Conservation (phyloP, 2,888 invertebrate species). For the Cephonodes hylas region DNA sequence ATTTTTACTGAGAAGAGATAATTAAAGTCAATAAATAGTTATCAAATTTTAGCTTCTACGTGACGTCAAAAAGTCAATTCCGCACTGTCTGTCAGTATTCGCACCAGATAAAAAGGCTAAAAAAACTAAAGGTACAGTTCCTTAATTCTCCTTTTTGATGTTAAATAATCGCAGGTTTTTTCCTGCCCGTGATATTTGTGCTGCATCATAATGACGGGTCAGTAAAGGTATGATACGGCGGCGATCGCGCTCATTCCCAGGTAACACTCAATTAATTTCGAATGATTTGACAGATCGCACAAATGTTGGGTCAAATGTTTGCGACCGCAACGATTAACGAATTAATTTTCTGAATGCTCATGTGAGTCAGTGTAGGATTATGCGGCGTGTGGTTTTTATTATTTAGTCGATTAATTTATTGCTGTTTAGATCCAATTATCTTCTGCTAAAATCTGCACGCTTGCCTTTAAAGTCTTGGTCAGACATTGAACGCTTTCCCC, state of each 20-base stretch:
- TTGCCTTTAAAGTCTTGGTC: too few species aligned
- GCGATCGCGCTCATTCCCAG: conserved; percentile 52
- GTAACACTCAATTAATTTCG: conserved; percentile 71
- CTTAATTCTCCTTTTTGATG: conserved; percentile 25
- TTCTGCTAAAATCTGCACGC: too few species aligned
- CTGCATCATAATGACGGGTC: conserved; percentile 69
- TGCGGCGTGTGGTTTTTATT: neutral
- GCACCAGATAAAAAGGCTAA: neutral
- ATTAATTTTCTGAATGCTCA: conserved; percentile 14
- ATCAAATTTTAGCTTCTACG: too few species aligned
- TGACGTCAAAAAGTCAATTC: neutral
- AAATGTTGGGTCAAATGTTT: conserved; percentile 36
- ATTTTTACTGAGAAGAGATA: too few species aligned
- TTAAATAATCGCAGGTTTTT: conserved; percentile 66
- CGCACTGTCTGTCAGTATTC: neutral
- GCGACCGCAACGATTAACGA: conserved; percentile 31
- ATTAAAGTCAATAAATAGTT: too few species aligned
- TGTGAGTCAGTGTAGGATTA: conserved; percentile 15
- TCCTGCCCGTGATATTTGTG: conserved; percentile 67
- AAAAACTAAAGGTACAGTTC: neutral
- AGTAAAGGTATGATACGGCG: conserved; percentile 60
- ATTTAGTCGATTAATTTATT: neutral
- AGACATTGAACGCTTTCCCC: too few species aligned
- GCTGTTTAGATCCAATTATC: too few species aligned
- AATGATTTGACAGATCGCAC: conserved; percentile 69